These are phyloP conservation scores for Lasioglossum marginatum DNA, from an alignment of 2,888 invertebrate genomes.

Conservation along the genomic window DNA sequence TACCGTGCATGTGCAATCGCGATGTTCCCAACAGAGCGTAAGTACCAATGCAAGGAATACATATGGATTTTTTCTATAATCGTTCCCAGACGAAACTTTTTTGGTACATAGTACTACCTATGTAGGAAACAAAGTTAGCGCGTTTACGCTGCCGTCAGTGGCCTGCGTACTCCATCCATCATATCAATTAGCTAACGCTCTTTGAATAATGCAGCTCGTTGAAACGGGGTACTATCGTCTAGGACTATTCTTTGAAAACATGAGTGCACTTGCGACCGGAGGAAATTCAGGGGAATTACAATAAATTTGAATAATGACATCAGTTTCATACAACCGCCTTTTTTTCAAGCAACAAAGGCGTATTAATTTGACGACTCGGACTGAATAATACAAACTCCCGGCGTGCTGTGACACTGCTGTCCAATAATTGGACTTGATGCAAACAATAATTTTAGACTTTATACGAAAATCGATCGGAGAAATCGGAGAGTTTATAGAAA, in stretches of 20 bases:
- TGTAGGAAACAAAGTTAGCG: neutral
- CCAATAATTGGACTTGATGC: neutral
- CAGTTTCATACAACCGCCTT: neutral
- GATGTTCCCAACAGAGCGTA: constrained; percentile 5
- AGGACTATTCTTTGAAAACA: neutral
- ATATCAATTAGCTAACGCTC: constrained; percentile 5
- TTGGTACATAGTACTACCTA: neutral
- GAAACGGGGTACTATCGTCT: neutral
- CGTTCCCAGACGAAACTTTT: constrained; percentile 13
- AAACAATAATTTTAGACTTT: too few relatives aligned
- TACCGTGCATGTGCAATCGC: neutral
- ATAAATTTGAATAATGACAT: neutral
- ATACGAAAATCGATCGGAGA: too few relatives aligned
- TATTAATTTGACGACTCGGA: neutral
- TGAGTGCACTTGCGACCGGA: neutral
- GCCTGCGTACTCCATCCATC: neutral
- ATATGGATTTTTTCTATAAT: constrained; percentile 27
- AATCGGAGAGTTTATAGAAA: too few relatives aligned
- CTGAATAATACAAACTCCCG: neutral
- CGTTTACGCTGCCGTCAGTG: constrained; percentile 13
- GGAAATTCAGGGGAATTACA: neutral
- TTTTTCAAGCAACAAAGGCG: neutral
- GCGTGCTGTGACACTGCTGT: neutral
- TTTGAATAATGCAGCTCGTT: constrained; percentile 14
- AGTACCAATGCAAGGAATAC: neutral